These are phyloP conservation scores for Salarias fasciatus DNA, from an alignment of 2,797 vertebrate species.

Conservation along the genomic window DNA sequence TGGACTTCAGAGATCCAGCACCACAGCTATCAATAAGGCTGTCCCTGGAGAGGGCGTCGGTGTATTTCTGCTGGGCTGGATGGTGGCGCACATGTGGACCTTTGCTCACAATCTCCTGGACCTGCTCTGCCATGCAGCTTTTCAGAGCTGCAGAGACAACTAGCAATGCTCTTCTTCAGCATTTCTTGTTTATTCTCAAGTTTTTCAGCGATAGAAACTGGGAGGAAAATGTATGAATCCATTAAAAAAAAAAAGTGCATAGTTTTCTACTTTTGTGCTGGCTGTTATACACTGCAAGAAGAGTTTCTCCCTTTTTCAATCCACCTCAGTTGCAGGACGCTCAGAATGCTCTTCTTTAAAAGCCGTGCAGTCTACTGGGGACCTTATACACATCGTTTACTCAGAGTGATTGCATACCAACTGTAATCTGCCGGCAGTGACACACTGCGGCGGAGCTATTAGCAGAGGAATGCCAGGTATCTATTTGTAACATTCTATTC, in stretches of 20 bases:
- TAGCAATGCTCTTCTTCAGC: conserved; percentile 13
- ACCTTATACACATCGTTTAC: conserved; percentile 19
- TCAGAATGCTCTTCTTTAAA: conserved; percentile 41
- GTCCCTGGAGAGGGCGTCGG: conserved; percentile 13
- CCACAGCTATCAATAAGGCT: conserved; percentile 9
- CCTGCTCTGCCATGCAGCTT: conserved; percentile 15
- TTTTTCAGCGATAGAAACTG: too few species aligned
- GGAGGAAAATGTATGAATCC: too few species aligned
- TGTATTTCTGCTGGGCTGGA: conserved; percentile 5
- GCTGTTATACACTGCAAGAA: background rate
- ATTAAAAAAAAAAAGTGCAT: too few species aligned
- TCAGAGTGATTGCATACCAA: conserved; percentile 11
- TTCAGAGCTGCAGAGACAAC: conserved; percentile 16
- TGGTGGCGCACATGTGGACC: conserved; percentile 20
- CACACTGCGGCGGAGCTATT: too few species aligned
- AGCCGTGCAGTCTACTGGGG: conserved; percentile 33
- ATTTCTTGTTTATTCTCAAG: background rate
- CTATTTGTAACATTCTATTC: too few species aligned
- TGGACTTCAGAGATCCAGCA: conserved; percentile 13
- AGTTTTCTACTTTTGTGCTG: background rate
- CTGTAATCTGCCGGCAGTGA: background rate
- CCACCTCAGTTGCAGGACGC: background rate
- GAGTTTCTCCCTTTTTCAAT: background rate
- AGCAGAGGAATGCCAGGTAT: too few species aligned
- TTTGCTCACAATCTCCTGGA: conserved; percentile 20